A percentile compares a stretch with the other conserved stretches of the same genome.
phyloP scores from a whole-genome alignment of 2,113 vertebrate species.

The Passerina amoena region DNA sequence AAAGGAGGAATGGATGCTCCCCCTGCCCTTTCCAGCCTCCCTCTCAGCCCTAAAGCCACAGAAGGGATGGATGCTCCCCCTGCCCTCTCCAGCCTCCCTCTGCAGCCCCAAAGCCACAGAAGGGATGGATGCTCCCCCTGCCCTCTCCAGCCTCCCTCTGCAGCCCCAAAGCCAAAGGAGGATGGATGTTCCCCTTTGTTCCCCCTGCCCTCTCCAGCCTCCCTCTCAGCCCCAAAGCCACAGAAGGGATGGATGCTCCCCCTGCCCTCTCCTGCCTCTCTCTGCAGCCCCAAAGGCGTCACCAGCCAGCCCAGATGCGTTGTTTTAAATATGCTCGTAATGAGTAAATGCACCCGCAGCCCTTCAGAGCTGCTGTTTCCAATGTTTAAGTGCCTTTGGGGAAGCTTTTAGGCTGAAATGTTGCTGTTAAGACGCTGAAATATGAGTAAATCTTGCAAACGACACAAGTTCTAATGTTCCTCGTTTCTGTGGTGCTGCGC shows the following conservation, averaged over 20 bases:
- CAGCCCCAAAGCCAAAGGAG: background rate
- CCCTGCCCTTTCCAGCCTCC: too few species aligned
- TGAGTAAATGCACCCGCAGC: background rate
- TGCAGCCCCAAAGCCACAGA: too few species aligned
- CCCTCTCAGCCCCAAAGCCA: too few species aligned
- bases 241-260: too few species aligned
- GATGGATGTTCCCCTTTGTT: too few species aligned
- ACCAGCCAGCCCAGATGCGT: background rate
- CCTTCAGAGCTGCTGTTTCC: background rate
- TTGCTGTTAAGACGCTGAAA: slow-evolving; percentile 61
- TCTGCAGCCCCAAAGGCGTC: background rate
- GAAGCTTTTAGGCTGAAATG: slow-evolving; percentile 39
- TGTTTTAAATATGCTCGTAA: background rate
- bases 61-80: too few species aligned
- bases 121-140: too few species aligned
- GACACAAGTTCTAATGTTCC: slow-evolving; percentile 16
- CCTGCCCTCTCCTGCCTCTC: background rate
- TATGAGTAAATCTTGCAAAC: slow-evolving; percentile 61
- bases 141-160: background rate
- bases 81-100: too few species aligned
- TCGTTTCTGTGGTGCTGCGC: slow-evolving; percentile 21
- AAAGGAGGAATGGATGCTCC: too few species aligned
- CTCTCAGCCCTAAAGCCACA: too few species aligned
- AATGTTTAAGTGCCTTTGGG: slow-evolving; percentile 47
- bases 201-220: too few species aligned